Conservation (phyloP, 2,888 invertebrate genomes). For the Buathra laborator region DNA sequence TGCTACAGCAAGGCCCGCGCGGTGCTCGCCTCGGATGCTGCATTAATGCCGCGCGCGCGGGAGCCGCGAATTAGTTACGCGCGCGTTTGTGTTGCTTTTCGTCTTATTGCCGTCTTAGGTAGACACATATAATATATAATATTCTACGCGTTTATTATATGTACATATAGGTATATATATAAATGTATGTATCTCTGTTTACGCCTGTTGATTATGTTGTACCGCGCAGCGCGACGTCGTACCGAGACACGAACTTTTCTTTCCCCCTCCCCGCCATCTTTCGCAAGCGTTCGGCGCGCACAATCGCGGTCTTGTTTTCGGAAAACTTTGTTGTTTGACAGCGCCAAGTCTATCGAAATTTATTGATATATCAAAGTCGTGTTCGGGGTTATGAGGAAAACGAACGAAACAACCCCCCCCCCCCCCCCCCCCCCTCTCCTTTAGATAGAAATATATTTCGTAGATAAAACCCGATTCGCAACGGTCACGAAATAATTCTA, state of each 20-base stretch:
- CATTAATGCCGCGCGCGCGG: conserved; percentile 62
- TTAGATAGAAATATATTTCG: conserved; percentile 7
- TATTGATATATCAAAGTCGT: conserved; percentile 18
- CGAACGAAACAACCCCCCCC: too few relatives aligned
- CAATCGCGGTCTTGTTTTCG: not conserved
- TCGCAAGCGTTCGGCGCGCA: not conserved
- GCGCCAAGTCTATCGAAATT: conserved; percentile 48
- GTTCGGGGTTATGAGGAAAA: not conserved
- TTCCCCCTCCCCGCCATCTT: not conserved
- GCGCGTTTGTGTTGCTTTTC: not conserved
- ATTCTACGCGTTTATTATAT: not conserved
- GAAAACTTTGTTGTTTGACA: conserved; percentile 38
- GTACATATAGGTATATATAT: not conserved
- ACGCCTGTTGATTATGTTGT: conserved; percentile 55
- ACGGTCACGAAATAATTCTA: conserved; percentile 41
- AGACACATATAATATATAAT: not conserved
- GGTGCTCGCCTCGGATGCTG: conserved; percentile 45
- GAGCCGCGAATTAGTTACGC: conserved; percentile 53
- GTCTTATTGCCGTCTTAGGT: conserved; percentile 30
- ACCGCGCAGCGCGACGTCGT: conserved; percentile 51
- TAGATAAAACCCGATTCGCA: conserved; percentile 51
- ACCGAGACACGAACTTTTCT: conserved; percentile 34
- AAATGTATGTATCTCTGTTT: conserved; percentile 52
- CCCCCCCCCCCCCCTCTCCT: not conserved
- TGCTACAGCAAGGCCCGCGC: conserved; percentile 42